phyloP scores from a whole-genome alignment of 2,888 invertebrate genomes.

The Tetranychus piercei region DNA sequence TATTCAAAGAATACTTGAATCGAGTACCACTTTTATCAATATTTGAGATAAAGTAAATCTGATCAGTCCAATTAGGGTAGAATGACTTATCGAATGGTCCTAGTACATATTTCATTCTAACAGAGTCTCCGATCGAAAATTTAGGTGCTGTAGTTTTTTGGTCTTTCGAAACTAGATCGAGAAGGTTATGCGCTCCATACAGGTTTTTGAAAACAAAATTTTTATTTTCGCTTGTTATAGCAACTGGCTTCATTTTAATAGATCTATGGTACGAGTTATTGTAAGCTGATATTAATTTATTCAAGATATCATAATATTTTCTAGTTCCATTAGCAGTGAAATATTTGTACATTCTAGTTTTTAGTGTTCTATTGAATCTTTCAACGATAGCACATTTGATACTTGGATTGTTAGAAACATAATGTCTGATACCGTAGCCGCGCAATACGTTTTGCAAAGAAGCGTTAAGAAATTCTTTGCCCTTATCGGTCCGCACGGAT shows the following conservation, averaged over 20 bases:
- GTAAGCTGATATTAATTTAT: neutral
- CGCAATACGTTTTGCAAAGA: constrained; percentile 21
- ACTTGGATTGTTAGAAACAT: constrained; percentile 28
- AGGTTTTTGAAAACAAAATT: neutral
- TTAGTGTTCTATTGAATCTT: constrained; percentile 30
- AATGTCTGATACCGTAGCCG: constrained; percentile 25
- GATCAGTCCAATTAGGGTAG: constrained; percentile 12
- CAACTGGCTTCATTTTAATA: constrained; percentile 2
- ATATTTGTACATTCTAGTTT: constrained; percentile 27
- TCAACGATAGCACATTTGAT: constrained; percentile 30
- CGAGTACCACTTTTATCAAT: neutral
- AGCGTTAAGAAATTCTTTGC: constrained; percentile 27
- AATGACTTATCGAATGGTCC: neutral
- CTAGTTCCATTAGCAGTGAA: neutral
- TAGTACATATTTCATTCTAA: too few species aligned
- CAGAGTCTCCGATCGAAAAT: too few species aligned
- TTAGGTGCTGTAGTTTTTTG: neutral
- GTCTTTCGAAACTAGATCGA: neutral
- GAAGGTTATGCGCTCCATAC: neutral
- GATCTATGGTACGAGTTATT: constrained; percentile 3
- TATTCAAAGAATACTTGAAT: neutral
- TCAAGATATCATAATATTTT: constrained; percentile 4
- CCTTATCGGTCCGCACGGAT: constrained; percentile 25
- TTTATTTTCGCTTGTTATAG: neutral
- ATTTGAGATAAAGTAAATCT: neutral